phyloP scores from a whole-genome alignment of 2,113 vertebrate species.

The Actenoides lindsayi region DNA sequence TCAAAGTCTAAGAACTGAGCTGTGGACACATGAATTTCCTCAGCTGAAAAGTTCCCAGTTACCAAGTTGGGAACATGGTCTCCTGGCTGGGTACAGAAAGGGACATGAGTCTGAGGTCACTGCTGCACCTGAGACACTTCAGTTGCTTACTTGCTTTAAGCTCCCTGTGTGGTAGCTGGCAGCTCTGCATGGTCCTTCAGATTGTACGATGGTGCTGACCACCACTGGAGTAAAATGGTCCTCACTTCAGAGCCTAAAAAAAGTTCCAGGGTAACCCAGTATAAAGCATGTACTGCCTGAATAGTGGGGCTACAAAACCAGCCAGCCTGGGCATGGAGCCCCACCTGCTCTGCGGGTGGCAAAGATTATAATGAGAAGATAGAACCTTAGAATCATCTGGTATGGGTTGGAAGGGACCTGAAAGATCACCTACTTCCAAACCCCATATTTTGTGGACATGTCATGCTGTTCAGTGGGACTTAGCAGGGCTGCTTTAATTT shows the following conservation, averaged over 20 bases:
- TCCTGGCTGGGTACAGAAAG: neutral
- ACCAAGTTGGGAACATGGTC: neutral
- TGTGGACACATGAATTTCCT: neutral
- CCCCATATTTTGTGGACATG: neutral
- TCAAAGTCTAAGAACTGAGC: neutral
- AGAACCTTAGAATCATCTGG: neutral
- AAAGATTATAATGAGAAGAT: neutral
- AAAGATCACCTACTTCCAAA: neutral
- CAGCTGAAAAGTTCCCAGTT: accelerated
- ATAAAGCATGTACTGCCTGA: accelerated
- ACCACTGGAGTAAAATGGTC: accelerated
- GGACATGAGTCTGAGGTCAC: neutral
- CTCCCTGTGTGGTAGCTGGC: neutral
- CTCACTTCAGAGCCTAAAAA: neutral
- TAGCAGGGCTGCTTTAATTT: neutral
- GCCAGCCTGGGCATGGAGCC: neutral
- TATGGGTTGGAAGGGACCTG: neutral
- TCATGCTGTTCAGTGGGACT: neutral
- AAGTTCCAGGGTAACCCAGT: neutral
- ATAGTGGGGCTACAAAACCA: neutral
- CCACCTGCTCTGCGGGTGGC: neutral
- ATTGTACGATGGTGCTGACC: neutral
- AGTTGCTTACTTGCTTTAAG: neutral
- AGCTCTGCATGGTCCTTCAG: neutral
- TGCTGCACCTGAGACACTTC: neutral